phyloP scores from a whole-genome alignment of 2,797 vertebrate genomes.

The Catharus ustulatus region DNA sequence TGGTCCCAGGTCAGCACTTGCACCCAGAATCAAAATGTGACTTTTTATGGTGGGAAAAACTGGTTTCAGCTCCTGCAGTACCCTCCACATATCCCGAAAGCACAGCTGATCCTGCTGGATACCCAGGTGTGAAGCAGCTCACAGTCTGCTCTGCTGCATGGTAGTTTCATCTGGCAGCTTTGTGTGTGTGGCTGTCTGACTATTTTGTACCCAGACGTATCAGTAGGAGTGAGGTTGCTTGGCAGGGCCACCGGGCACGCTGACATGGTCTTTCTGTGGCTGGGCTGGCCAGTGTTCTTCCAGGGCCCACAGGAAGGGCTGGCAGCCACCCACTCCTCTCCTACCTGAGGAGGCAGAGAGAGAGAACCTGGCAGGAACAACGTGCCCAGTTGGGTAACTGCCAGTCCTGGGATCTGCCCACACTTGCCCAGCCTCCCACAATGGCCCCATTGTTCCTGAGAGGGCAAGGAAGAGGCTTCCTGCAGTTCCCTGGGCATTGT shows the following conservation, averaged over 20 bases:
- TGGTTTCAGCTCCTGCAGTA: background rate
- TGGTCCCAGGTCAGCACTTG: background rate
- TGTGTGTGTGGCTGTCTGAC: background rate
- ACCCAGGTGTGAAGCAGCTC: background rate
- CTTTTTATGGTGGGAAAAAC: background rate
- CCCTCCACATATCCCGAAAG: fast-evolving
- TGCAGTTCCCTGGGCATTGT: conserved; percentile 49
- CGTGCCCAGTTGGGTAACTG: background rate
- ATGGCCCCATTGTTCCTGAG: conserved; percentile 74
- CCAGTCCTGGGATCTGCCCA: conserved; percentile 67
- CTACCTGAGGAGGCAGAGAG: conserved; percentile 61
- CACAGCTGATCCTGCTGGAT: background rate
- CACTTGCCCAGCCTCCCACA: conserved; percentile 70
- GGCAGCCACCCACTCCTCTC: background rate
- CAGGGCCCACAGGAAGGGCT: background rate
- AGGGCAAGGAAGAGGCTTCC: conserved; percentile 74
- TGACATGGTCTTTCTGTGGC: background rate
- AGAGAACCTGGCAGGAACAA: background rate
- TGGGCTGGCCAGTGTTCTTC: background rate
- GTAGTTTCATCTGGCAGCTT: background rate
- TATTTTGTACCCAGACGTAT: background rate
- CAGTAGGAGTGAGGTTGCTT: background rate
- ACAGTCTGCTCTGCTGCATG: background rate
- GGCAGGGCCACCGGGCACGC: background rate
- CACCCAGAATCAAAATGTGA: background rate